Evolutionary conservation across 2,888 invertebrate species (phyloP), one percentile per base, ranked within the genome.

Genomic region (Tetropium fuscum): DNA sequence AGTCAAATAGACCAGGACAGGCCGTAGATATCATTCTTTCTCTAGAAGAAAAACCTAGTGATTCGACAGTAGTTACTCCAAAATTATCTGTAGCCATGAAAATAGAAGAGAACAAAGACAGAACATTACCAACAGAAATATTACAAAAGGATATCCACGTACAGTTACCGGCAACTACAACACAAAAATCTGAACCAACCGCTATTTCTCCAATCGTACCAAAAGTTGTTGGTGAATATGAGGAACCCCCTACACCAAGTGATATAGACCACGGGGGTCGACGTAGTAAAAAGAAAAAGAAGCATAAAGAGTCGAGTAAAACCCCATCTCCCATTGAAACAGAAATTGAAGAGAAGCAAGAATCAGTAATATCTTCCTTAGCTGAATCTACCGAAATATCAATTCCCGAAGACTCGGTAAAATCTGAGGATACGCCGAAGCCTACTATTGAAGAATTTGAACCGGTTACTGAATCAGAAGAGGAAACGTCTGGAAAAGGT

Each of bases 221-320:
- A 7, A 79, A 80, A 70, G 68, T 74, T 2, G 78, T 79, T 65
- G 71, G 69, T 54, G 76, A 79, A 6, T 76, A 77, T 60, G 78
- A 79, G 53, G 77, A 79, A 48, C 66, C 72, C 10, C 70, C 74
- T 3, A 77, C 78, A 6, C 75, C 78, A 13, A 81, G 81, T 53
- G 83, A 83, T 22, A 77, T 82, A 10, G 82, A 84, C 66, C 81
- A 81, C 60, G 85, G 85, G 66, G 81, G 82, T 41, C 86, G 87
- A 71, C 82, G 83, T 77, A 86, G 84, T 80, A 87, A 87, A 82
- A 88, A 85, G 84, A 87, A 85, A 83, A 88, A 88, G 83, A 88
- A 88, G 79, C 85, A 83, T 76, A 87, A 86, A 80, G 81, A 81
- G 49, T 47, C 44, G 32, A 25, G 25, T 48, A 43, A 59, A 56